Conservation (phyloP, 2,797 vertebrate species). For the Muscicapa striata region DNA sequence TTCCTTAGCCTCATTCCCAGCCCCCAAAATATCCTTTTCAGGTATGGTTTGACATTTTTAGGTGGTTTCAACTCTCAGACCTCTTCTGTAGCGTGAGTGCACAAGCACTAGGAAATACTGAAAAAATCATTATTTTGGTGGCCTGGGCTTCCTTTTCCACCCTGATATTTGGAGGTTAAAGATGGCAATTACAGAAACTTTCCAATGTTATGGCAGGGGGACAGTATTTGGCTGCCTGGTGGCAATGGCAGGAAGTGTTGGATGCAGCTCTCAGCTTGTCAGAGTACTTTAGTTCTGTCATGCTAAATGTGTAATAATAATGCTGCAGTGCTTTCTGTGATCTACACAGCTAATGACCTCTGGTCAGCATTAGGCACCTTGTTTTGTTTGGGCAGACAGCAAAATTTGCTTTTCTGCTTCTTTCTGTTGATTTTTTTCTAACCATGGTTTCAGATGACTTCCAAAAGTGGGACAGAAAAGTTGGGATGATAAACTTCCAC, state of each 20-base stretch:
- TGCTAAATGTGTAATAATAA: neutral
- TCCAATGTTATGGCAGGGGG: neutral
- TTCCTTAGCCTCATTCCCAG: neutral
- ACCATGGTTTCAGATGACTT: neutral
- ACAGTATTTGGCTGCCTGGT: neutral
- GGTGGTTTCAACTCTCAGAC: neutral
- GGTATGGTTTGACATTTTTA: neutral
- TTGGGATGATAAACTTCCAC: neutral
- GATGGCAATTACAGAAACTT: neutral
- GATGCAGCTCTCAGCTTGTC: neutral
- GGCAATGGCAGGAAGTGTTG: neutral
- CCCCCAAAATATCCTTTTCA: neutral
- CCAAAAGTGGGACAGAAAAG: neutral
- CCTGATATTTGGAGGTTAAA: neutral
- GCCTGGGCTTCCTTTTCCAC: neutral
- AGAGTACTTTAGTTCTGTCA: neutral
- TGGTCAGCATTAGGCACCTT: neutral
- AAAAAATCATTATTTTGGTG: neutral
- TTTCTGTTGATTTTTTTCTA: neutral
- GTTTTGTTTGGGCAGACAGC: neutral
- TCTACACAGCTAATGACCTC: neutral
- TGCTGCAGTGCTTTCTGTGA: neutral
- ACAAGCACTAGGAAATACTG: neutral
- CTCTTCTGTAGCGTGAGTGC: neutral
- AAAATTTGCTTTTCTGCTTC: neutral